Base-by-base conservation (phyloP, 2,888 invertebrate genomes). In the Limenitis camilla region DNA sequence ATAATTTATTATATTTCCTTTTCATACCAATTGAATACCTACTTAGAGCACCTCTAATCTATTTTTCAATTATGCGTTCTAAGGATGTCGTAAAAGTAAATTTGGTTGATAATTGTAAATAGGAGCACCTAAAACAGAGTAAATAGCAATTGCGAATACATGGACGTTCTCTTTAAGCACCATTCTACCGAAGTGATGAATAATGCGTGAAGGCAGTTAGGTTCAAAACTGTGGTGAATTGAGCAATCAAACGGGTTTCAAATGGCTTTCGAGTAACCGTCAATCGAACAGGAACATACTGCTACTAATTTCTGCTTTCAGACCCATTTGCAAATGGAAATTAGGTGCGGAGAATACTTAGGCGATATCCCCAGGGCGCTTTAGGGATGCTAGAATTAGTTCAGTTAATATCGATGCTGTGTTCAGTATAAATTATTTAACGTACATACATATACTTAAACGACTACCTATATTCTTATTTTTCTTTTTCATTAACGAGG, bases 281-380 rank as follows among this genome's bases (percentile, higher is more conserved):
- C 63, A 62, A 52, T 53, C 60, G 63, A 64, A 61, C 58, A 59
- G 52, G 60, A 70, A 73, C 76, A 78, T 71, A 71, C 69, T 67
- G 67, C 74, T 78, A 78, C 74, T 76, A 80, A 81, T 81, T 66
- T 65, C 64, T 64, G 79, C 81, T 79, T 80, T 79, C 72, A 76
- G 78, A 72, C 72, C 73, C 74, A 78, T 77, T 80, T 76, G 76
- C 74, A 66, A 77, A 79, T 81, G 80, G 72, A 77, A 78, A 80
- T 78, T 71, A 73, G 73, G 66, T 69, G 66, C 68, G 67, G 64
- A 65, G 49, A 45, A 41, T 28, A 35, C 45, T 45, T 38, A 45
- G 38, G 38, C 45, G 45, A 4, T 36, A 19, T 30, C 45, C 36
- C 29, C 29, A 45, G 29, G 30, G 19, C 35, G 30, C 19, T 19